Percentiles rank a stretch among this genome's conserved stretches.
Evolutionary conservation across 2,888 invertebrate genomes (phyloP).

Genomic region (Geophilus truncorum): DNA sequence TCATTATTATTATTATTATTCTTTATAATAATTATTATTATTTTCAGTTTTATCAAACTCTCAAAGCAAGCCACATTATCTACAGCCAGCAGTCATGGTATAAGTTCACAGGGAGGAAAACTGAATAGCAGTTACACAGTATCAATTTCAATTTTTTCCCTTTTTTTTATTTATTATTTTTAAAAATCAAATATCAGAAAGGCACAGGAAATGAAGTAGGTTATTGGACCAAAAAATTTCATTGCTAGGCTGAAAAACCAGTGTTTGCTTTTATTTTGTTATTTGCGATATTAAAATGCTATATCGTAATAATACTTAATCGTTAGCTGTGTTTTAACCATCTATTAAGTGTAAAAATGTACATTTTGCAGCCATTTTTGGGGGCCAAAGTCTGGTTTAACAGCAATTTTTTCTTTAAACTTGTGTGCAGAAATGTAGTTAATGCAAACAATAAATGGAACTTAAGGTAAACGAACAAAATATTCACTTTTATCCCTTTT

Average conservation of each 20-base stretch:
- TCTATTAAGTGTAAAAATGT: neutral
- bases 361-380: neutral
- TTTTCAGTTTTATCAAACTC: neutral
- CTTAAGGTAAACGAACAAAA: neutral
- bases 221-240: slow-evolving; percentile 14
- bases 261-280: neutral
- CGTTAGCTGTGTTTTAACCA: neutral
- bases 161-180: neutral
- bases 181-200: slow-evolving; percentile 12
- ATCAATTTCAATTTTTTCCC: slow-evolving; percentile 16
- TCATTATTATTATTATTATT: neutral
- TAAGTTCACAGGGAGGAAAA: slow-evolving; percentile 20
- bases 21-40: neutral
- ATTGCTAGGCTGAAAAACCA: slow-evolving; percentile 6
- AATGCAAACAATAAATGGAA: neutral
- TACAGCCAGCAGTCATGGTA: slow-evolving; percentile 20
- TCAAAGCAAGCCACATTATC: neutral
- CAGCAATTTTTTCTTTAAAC: neutral
- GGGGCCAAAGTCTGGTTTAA: neutral
- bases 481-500: neutral
- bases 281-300: neutral
- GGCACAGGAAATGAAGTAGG: slow-evolving; percentile 20
- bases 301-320: too few relatives aligned
- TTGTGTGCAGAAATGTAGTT: neutral
- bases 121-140: slow-evolving; percentile 16